These are phyloP conservation scores for Helogale parvula DNA, from an alignment of 2,113 vertebrate species.

Conservation along the genomic window DNA sequence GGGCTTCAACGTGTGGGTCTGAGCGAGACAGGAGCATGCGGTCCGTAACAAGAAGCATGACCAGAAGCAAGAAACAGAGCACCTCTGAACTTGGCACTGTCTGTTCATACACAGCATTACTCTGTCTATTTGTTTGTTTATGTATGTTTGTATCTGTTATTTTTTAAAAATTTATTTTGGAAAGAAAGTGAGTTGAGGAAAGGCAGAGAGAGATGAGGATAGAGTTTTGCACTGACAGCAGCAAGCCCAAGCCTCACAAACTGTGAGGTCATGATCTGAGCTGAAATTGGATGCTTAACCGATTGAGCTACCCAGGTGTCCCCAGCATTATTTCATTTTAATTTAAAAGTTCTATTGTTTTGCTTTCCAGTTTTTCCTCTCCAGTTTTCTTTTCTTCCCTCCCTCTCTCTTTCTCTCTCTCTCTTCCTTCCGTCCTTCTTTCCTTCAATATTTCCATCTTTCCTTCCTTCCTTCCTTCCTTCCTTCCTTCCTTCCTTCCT, in stretches of 20 bases:
- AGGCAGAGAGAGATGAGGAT: too few species aligned
- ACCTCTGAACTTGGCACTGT: accelerated
- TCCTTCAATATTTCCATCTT: accelerated
- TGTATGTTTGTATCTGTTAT: too few species aligned
- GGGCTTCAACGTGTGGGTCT: background rate
- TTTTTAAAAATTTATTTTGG: too few species aligned
- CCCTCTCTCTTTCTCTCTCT: background rate
- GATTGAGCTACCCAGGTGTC: too few species aligned
- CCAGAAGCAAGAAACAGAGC: background rate
- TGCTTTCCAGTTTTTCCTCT: background rate
- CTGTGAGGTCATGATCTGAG: too few species aligned
- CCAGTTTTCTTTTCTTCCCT: background rate
- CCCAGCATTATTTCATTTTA: background rate
- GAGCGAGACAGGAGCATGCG: accelerated
- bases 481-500: accelerated
- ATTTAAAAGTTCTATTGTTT: background rate
- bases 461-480: too few species aligned
- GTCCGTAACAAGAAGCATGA: background rate
- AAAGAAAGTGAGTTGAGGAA: too few species aligned
- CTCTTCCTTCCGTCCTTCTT: background rate
- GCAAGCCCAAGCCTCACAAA: too few species aligned
- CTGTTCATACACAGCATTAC: background rate
- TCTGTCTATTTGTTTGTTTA: too few species aligned
- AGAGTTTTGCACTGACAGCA: too few species aligned
- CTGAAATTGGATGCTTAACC: too few species aligned